Conservation (phyloP, 92 coral and sea anemone species). For the Phenganax subtilis region DNA sequence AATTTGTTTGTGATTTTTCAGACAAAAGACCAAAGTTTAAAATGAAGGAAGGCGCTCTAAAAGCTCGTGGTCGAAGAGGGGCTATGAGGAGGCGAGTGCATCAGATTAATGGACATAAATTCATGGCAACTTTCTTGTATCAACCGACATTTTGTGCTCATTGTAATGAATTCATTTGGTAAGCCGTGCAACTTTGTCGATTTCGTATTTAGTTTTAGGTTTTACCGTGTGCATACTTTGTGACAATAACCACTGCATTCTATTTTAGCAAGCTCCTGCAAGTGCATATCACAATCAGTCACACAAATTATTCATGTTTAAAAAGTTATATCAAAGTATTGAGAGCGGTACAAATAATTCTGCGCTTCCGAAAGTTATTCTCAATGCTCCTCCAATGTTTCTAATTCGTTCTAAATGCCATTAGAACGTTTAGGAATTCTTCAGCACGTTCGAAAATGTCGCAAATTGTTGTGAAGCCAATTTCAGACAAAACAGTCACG, state of each 20-base stretch:
- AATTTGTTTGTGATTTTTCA: neutral
- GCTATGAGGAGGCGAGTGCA: slow-evolving; percentile 91
- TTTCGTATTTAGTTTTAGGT: neutral
- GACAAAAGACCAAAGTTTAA: slow-evolving; percentile 60
- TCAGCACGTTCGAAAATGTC: slow-evolving; percentile 11
- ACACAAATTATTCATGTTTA: no score
- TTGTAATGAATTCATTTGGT: slow-evolving; percentile 97
- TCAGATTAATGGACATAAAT: slow-evolving; percentile 89
- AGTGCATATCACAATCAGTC: no score
- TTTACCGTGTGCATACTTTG: neutral
- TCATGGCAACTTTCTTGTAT: slow-evolving; percentile 94
- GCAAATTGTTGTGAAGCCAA: neutral
- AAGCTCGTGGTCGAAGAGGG: slow-evolving; percentile 70
- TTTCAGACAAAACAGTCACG: slow-evolving; percentile 5
- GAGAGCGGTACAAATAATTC: neutral
- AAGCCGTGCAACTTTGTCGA: slow-evolving; percentile 32
- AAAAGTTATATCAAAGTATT: neutral
- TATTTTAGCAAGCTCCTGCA: no score
- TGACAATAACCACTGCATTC: no score
- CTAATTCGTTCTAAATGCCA: neutral
- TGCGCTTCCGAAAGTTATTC: neutral
- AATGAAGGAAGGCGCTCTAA: slow-evolving; percentile 86
- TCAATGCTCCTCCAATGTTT: neutral
- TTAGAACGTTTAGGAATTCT: neutral
- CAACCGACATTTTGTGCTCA: slow-evolving; percentile 97